phyloP scores from a whole-genome alignment of 2,888 invertebrate species.

The Leptogaster cylindrica region DNA sequence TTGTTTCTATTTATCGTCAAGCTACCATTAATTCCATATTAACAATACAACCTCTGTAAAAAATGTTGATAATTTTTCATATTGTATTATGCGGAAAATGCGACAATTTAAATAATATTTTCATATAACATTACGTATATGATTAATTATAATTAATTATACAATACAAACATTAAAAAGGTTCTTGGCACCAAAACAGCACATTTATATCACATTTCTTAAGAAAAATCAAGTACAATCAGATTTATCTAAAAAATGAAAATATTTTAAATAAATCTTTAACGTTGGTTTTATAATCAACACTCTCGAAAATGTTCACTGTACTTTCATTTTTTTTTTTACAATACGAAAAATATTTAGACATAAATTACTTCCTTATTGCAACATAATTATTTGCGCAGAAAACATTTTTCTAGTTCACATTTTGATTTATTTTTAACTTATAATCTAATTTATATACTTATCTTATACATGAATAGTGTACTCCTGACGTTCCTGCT shows the following conservation, averaged over 20 bases:
- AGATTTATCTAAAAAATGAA: too few species aligned
- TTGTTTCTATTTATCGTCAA: too few species aligned
- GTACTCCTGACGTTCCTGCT: conserved; percentile 76
- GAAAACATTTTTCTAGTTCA: neutral
- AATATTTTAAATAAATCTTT: too few species aligned
- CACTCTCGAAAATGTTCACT: too few species aligned
- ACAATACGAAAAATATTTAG: neutral
- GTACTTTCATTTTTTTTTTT: neutral
- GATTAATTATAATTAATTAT: too few species aligned
- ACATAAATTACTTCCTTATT: neutral
- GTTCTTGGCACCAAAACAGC: conserved; percentile 5
- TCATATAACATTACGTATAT: conserved; percentile 27
- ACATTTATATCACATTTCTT: conserved; percentile 32
- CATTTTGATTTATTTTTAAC: conserved; percentile 20
- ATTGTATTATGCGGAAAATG: too few species aligned
- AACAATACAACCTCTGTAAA: too few species aligned
- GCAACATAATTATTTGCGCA: neutral
- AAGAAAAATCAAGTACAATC: neutral
- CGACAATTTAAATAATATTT: too few species aligned
- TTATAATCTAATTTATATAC: conserved; percentile 10
- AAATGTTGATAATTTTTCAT: too few species aligned
- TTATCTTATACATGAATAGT: conserved; percentile 70
- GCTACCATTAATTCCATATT: too few species aligned
- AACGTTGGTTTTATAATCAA: too few species aligned
- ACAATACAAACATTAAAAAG: conserved; percentile 22